A percentile compares a stretch with the other conserved stretches of the same genome.
Conservation (phyloP, 2,888 invertebrate genomes). For the Philaethria dido region DNA sequence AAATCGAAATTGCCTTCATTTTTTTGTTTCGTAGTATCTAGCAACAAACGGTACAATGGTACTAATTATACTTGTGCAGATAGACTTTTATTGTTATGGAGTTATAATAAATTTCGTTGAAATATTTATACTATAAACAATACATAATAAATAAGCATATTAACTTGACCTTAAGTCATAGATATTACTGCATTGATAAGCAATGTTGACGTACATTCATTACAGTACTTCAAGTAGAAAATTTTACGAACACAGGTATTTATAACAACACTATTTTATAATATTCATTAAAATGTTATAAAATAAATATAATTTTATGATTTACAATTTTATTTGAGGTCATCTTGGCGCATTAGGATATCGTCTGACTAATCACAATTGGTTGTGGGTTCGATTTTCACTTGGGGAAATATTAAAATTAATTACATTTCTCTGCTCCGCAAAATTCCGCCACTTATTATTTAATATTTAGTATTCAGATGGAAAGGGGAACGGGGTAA, state of each 20-base stretch:
- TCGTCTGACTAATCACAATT: too few relatives aligned
- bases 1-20: not conserved
- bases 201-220: conserved; percentile 28
- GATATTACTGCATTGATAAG: conserved; percentile 26
- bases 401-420: too few relatives aligned
- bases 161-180: conserved; percentile 29
- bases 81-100: not conserved
- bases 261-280: not conserved
- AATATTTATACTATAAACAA: not conserved
- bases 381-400: too few relatives aligned
- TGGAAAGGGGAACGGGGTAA: too few relatives aligned
- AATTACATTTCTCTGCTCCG: too few relatives aligned
- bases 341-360: too few relatives aligned
- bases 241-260: not conserved
- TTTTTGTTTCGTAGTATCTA: not conserved
- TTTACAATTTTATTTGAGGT: too few relatives aligned
- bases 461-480: too few relatives aligned
- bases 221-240: not conserved
- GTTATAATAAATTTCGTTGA: not conserved
- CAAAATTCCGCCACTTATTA: too few relatives aligned
- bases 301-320: too few relatives aligned
- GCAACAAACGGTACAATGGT: too few relatives aligned
- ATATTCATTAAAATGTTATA: too few relatives aligned
- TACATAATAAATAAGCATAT: conserved; percentile 9
- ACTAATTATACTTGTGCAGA: not conserved